phyloP scores from a whole-genome alignment of 2,113 vertebrate species.

The Syngnathus typhle region DNA sequence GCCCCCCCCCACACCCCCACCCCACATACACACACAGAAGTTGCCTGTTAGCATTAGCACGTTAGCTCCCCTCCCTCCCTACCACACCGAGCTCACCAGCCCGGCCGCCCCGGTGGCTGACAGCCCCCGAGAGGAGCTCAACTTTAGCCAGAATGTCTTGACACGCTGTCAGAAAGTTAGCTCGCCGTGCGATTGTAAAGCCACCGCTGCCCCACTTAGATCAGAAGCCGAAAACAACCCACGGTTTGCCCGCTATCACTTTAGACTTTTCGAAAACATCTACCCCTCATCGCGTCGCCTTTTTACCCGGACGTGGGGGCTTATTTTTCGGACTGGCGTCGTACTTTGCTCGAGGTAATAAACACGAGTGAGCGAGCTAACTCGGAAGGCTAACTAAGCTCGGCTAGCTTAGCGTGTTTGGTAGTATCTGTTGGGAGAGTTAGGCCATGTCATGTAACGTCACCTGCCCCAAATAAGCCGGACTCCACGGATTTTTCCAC shows the following conservation, averaged over 20 bases:
- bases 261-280: too few species aligned
- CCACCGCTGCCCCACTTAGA: constrained; percentile 12
- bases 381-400: constrained; percentile 19
- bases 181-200: constrained; percentile 11
- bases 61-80: background rate
- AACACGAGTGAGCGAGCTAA: constrained; percentile 1
- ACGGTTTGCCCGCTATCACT: background rate
- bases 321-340: background rate
- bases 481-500: constrained; percentile 36
- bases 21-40: constrained; percentile 1
- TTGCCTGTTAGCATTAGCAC: constrained; percentile 2
- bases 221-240: background rate
- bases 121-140: background rate
- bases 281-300: too few species aligned
- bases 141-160: constrained; percentile 1
- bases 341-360: background rate
- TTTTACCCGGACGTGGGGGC: background rate
- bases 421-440: constrained; percentile 30
- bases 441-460: constrained; percentile 59
- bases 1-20: constrained; percentile 6
- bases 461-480: constrained; percentile 56
- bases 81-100: background rate
- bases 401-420: constrained; percentile 25
- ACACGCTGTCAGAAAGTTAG: constrained; percentile 43
- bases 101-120: background rate